Base-by-base conservation (phyloP, 2,888 invertebrate genomes). In the Oxystoma pomonae region DNA sequence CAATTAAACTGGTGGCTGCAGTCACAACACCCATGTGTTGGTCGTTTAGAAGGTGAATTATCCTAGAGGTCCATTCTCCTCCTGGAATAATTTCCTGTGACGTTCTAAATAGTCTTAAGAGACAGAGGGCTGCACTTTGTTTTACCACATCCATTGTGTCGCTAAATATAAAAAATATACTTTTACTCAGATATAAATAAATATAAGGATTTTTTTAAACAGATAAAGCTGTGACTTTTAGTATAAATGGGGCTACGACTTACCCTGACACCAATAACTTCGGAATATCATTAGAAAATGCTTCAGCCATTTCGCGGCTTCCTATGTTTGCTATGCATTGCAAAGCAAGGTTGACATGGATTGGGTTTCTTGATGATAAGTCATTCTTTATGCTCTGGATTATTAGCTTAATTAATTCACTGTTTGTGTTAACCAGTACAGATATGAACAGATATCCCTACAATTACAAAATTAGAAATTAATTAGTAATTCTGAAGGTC, bases 301-400 rank as follows among this genome's bases (percentile, higher is more conserved):
- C 97, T 81, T 99, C 98, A n/a, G 98, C 98, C 99, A 99, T 99
- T 80, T 99, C 99, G 76, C 94, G 91, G 79, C 96, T 97, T 63
- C 99, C 99, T 80, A 99, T 98, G 81, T 99, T 99, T 60, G 99
- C 98, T 77, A 99, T 98, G 82, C 99, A 99, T 82, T 99, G 98
- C 71, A 99, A 85, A 58, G 99, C 98, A 77, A 99, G 86, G 81
- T 98, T 98, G 61, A 99, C 97, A 80, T 98, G 98, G 75, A 98
- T 94, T 52, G 99, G 98, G 83, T 99, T 99, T 72, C 94, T 87
- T 67, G 95, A 96, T 74, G 90, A 90, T 77, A 99, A 85, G 84
- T 99, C 99, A 85, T 98, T 98, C 83, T 98, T 98, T 78, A 99
- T 98, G 78, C 96, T 96, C 83, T 99, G 98, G 74, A 98, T 97